Evolutionary conservation across 30 jellyfish, hydroid and myxozoan species (phyloP).

Genomic region (Hydra vulgaris): DNA sequence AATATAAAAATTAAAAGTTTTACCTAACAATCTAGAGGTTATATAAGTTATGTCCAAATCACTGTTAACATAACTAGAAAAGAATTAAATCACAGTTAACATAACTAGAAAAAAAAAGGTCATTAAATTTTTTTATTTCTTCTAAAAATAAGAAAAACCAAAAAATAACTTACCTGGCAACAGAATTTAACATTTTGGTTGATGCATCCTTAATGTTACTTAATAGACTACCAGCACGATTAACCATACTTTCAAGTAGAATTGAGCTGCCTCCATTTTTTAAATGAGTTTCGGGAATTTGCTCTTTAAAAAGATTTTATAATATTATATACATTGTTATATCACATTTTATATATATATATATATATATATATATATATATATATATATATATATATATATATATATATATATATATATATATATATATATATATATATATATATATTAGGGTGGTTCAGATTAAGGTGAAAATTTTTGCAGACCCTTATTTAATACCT

Average conservation of each 20-base stretch:
- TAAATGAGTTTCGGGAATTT: background rate
- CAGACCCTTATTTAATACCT: no score
- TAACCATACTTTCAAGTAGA: constrained; percentile 74
- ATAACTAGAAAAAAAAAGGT: no score
- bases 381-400: no score
- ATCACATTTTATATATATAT: no score
- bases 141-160: no score
- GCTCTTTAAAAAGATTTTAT: background rate
- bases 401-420: no score
- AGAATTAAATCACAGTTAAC: background rate
- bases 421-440: no score
- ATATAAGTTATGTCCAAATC: constrained; percentile 77
- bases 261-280: constrained; percentile 59
- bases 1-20: background rate
- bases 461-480: no score
- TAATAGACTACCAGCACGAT: constrained; percentile 74
- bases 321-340: no score
- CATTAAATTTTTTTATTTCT: no score
- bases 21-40: constrained; percentile 70
- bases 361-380: no score
- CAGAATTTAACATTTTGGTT: constrained; percentile 64
- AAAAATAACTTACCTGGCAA: constrained; percentile 93
- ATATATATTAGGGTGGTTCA: no score
- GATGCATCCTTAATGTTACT: constrained; percentile 81
- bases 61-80: constrained; percentile 58